Percentiles rank a stretch among this genome's conserved stretches.
Evolutionary conservation across 1,140 invertebrate species (phyloP).

Genomic region (Drosophila quadrilineata): DNA sequence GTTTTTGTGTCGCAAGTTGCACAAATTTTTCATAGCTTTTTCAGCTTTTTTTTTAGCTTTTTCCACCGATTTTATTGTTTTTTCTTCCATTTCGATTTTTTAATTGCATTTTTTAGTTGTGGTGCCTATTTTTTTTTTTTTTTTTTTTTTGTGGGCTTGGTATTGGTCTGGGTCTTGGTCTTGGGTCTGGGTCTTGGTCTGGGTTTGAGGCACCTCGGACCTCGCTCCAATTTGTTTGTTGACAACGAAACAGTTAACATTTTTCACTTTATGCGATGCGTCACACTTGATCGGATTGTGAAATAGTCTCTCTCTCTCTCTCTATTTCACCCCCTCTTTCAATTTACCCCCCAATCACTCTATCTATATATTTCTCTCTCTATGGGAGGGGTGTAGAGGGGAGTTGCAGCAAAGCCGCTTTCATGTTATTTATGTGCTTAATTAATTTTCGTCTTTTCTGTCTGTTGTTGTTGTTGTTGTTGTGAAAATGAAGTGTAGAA

Average conservation of each 20-base stretch:
- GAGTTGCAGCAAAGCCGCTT: slow-evolving; percentile 32
- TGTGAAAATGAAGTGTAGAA: slow-evolving; percentile 55
- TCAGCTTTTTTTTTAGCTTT: too few species aligned
- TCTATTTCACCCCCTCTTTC: too few species aligned
- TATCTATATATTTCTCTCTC: too few species aligned
- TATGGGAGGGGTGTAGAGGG: neutral
- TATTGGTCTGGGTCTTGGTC: slow-evolving; percentile 48
- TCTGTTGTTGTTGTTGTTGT: too few species aligned
- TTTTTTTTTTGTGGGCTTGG: neutral
- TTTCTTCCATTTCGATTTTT: slow-evolving; percentile 49
- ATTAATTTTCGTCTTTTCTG: slow-evolving; percentile 67
- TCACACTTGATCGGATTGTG: slow-evolving; percentile 65
- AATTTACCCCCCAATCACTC: too few species aligned
- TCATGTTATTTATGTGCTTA: slow-evolving; percentile 62
- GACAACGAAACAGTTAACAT: slow-evolving; percentile 61
- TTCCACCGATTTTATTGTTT: slow-evolving; percentile 64
- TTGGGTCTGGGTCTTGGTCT: too few species aligned
- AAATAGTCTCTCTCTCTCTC: too few species aligned
- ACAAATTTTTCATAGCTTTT: slow-evolving; percentile 37
- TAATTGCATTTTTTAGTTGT: slow-evolving; percentile 71
- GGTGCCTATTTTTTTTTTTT: slow-evolving; percentile 1
- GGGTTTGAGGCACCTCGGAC: neutral
- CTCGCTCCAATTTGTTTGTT: slow-evolving; percentile 71
- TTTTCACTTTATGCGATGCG: slow-evolving; percentile 52
- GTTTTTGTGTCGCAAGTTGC: slow-evolving; percentile 25